Evolutionary conservation across 2,113 vertebrate genomes (phyloP), one percentile per base, ranked within the genome.

Genomic region (Columbina picui): DNA sequence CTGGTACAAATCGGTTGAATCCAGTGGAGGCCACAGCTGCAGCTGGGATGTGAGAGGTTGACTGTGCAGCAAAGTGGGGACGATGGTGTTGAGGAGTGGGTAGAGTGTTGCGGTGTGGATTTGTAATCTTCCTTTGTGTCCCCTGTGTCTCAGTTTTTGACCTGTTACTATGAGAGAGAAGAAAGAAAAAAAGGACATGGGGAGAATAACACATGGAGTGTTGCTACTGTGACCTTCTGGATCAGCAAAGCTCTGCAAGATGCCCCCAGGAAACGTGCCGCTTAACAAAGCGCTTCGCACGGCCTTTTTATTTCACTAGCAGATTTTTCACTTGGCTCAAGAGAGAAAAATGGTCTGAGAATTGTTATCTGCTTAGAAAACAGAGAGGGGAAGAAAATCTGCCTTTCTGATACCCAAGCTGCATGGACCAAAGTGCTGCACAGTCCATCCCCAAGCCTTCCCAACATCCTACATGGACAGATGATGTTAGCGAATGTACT

Each of bases 201-300:
- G n/a, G 13, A 29, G 7, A 61, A 6, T 3, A 41, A 13, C 18
- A 26, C 3, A 0, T 9, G 10, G 27, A 21, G 26, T 29, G 23
- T 43, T 88, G 12, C 23, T 56, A 1, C 7, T 60, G 19, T 10
- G 52, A 74, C 45, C 29, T 53, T 61, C 55, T 55, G 55, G 45
- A 30, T 67, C 32, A 47, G 26, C 41, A 65, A 87, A 83, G 36
- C 38, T 68, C 38, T 55, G 17, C 27, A 49, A 75, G 78, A 22
- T 39, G 18, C 83, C 41, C 32, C 23, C 38, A 30, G 18, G 55
- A 87, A 87, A 69, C 55, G 27, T 8, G 41, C 16, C 80, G n/a
- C 45, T 81, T 71, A 73, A 89, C 50, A 73, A 94, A 95, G 55
- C 1, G 3, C 19, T 83, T 84, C 85, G 23, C n/a, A 20, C 9